A percentile compares a stretch with the other conserved stretches of the same genome.
Evolutionary conservation across 2,797 vertebrate species (phyloP).

Genomic region (Catharus ustulatus): DNA sequence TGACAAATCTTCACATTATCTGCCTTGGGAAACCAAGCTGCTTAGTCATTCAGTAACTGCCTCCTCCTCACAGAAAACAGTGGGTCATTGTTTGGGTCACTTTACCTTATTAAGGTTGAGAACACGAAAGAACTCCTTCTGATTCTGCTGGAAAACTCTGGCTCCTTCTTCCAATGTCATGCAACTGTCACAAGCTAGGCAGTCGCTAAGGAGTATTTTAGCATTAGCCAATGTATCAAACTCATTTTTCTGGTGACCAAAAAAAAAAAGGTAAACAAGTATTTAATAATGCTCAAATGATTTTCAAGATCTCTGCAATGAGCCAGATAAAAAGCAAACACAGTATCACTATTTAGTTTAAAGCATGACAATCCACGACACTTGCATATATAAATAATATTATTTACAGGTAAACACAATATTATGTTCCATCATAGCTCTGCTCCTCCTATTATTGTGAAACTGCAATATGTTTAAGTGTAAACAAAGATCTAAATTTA

Average conservation of each 20-base stretch:
- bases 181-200: conserved; percentile 92
- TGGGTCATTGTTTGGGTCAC: background rate
- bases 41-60: background rate
- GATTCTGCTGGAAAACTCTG: conserved; percentile 89
- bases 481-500: background rate
- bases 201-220: conserved; percentile 89
- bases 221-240: conserved; percentile 77
- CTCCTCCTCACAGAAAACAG: background rate
- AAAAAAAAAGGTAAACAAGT: background rate
- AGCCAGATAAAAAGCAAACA: background rate
- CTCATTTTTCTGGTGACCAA: conserved; percentile 76
- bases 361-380: background rate
- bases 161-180: conserved; percentile 87
- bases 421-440: background rate
- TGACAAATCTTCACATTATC: background rate
- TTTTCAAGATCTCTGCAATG: background rate
- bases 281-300: background rate
- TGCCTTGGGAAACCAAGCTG: conserved; percentile 2
- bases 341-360: background rate
- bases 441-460: background rate
- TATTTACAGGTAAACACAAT: background rate
- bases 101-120: conserved; percentile 92
- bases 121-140: conserved; percentile 84
- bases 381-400: background rate
- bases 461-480: background rate